A percentile compares a stretch with the other conserved stretches of the same genome.
Conservation (phyloP, 1,140 invertebrate genomes). For the Aphelinus certus region DNA sequence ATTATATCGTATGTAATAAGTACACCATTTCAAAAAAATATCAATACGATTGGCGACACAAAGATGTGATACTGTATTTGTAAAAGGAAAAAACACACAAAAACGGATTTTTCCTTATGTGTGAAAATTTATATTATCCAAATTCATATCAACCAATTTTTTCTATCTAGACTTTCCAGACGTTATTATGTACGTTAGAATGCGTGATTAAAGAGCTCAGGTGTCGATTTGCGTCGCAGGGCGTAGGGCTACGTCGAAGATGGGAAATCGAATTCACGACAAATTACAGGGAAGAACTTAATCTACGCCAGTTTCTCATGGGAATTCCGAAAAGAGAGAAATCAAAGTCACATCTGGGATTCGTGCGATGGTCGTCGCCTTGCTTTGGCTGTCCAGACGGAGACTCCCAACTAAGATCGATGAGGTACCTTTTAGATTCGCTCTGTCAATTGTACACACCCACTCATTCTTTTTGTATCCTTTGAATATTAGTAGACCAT, state of each 20-base stretch:
- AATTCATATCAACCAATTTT: too few relatives aligned
- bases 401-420: slow-evolving; percentile 46
- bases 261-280: slow-evolving; percentile 40
- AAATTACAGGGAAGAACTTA: slow-evolving; percentile 43
- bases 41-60: too few relatives aligned
- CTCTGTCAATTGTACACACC: slow-evolving; percentile 24
- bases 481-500: too few relatives aligned
- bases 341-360: slow-evolving; percentile 64
- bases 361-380: slow-evolving; percentile 45
- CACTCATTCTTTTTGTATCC: neutral
- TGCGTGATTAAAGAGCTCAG: slow-evolving; percentile 43
- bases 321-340: slow-evolving; percentile 53
- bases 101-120: too few relatives aligned
- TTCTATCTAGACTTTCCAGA: too few relatives aligned
- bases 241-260: slow-evolving; percentile 42
- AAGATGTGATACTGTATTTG: too few relatives aligned
- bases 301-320: slow-evolving; percentile 48
- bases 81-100: too few relatives aligned
- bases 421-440: slow-evolving; percentile 20
- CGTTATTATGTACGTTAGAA: too few relatives aligned
- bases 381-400: slow-evolving; percentile 50
- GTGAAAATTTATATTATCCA: too few relatives aligned
- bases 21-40: too few relatives aligned
- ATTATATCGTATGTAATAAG: too few relatives aligned
- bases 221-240: slow-evolving; percentile 43